Conservation (phyloP, 2,888 invertebrate species). For the Archips crataeganus region DNA sequence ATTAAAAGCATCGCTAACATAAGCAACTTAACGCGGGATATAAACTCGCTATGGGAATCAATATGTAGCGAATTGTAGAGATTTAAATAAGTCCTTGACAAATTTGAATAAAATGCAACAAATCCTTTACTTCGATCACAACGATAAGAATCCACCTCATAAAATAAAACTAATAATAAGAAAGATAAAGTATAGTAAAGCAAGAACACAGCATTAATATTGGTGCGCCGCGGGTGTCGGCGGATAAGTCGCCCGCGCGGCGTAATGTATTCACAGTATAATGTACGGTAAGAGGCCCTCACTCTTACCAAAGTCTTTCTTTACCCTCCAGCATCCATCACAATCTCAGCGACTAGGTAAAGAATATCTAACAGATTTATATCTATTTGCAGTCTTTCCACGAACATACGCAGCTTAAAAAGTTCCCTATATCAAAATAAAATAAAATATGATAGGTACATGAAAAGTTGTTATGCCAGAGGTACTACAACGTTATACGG, state of each 20-base stretch:
- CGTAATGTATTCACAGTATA: slow-evolving; percentile 64
- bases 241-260: slow-evolving; percentile 46
- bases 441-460: slow-evolving; percentile 7
- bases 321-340: slow-evolving; percentile 46
- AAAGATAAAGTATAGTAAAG: slow-evolving; percentile 13
- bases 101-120: no score
- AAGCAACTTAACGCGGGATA: slow-evolving; percentile 4
- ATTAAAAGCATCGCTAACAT: background rate
- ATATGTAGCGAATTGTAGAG: no score
- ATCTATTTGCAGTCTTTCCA: slow-evolving; percentile 28
- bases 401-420: slow-evolving; percentile 18
- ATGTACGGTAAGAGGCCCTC: slow-evolving; percentile 56
- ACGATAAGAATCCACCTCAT: background rate
- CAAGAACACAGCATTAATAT: slow-evolving; percentile 45
- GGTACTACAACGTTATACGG: background rate
- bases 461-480: no score
- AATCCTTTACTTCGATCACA: background rate
- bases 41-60: background rate
- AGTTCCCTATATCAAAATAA: slow-evolving; percentile 31
- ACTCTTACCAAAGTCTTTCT: slow-evolving; percentile 54
- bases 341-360: slow-evolving; percentile 32
- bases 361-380: slow-evolving; percentile 33
- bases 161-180: slow-evolving; percentile 8
- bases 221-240: slow-evolving; percentile 37
- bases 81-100: no score